Evolutionary conservation across 2,113 vertebrate genomes (phyloP).

Genomic region (Cryptotis parvus): DNA sequence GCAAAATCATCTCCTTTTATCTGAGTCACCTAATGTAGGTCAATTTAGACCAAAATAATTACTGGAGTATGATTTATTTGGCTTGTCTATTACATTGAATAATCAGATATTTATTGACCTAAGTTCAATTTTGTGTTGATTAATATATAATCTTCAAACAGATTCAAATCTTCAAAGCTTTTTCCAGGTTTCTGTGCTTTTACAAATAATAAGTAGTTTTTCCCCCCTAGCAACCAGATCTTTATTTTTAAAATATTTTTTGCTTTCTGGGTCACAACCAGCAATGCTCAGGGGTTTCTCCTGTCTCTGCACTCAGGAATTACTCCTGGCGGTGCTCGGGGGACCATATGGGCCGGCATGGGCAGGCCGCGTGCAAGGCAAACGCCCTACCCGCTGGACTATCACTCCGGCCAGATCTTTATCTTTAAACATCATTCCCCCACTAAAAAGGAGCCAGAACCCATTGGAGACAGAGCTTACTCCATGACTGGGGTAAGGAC

Average conservation of each 20-base stretch:
- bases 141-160: constrained; percentile 54
- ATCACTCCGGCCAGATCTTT: constrained; percentile 45
- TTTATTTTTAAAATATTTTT: constrained; percentile 66
- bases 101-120: constrained; percentile 40
- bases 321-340: no score
- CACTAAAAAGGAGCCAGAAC: constrained; percentile 54
- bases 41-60: constrained; percentile 51
- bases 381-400: no score
- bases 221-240: background rate
- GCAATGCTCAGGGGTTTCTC: no score
- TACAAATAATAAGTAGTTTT: background rate
- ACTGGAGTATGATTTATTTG: constrained; percentile 8
- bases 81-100: constrained; percentile 1
- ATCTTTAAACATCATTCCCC: constrained; percentile 56
- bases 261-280: no score
- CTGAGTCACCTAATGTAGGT: constrained; percentile 20
- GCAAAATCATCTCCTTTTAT: constrained; percentile 11
- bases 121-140: constrained; percentile 40
- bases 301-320: no score
- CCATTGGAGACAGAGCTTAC: constrained; percentile 39
- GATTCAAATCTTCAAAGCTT: background rate
- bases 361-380: no score
- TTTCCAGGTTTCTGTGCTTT: constrained; percentile 9
- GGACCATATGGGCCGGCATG: no score
- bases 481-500: background rate